Conservation (phyloP, 2,797 vertebrate genomes). For the Macroramphosus scolopax region DNA sequence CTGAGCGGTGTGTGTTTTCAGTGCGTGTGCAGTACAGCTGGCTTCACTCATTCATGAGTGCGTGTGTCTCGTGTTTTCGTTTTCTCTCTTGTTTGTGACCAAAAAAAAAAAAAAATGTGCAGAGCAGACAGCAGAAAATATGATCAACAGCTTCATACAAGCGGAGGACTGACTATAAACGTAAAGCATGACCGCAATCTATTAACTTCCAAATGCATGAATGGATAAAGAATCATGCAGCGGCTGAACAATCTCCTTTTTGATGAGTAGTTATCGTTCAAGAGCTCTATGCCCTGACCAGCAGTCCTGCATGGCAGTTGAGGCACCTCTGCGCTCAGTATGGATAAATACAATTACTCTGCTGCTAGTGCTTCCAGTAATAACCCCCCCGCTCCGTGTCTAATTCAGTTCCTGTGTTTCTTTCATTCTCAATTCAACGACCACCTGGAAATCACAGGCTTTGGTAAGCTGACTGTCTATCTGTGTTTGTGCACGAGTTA, state of each 20-base stretch:
- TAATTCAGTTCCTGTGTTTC: slow-evolving; percentile 64
- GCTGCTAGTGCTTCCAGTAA: slow-evolving; percentile 56
- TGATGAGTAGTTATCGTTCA: slow-evolving; percentile 56
- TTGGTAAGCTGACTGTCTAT: slow-evolving; percentile 74
- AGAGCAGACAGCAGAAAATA: slow-evolving; percentile 79
- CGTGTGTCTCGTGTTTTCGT: slow-evolving; percentile 59
- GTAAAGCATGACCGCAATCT: slow-evolving; percentile 80
- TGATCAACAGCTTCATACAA: slow-evolving; percentile 71
- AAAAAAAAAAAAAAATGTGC: slow-evolving; percentile 70
- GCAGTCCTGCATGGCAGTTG: slow-evolving; percentile 80
- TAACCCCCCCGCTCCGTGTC: slow-evolving; percentile 22
- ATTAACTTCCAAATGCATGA: slow-evolving; percentile 76
- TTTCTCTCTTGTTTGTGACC: slow-evolving; percentile 65
- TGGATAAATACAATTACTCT: slow-evolving; percentile 51
- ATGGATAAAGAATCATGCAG: slow-evolving; percentile 65
- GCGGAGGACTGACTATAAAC: slow-evolving; percentile 61
- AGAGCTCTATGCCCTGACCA: slow-evolving; percentile 55
- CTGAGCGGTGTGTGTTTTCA: slow-evolving; percentile 6
- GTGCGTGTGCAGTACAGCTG: slow-evolving; percentile 59
- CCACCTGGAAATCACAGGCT: slow-evolving; percentile 82
- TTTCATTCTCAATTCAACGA: slow-evolving; percentile 63
- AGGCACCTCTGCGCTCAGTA: slow-evolving; percentile 65
- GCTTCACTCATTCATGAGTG: slow-evolving; percentile 68
- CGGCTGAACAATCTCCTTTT: slow-evolving; percentile 59
- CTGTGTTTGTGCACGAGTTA: too few species aligned